phyloP scores from a whole-genome alignment of 2,888 invertebrate genomes.

The Neoscelio sp. region DNA sequence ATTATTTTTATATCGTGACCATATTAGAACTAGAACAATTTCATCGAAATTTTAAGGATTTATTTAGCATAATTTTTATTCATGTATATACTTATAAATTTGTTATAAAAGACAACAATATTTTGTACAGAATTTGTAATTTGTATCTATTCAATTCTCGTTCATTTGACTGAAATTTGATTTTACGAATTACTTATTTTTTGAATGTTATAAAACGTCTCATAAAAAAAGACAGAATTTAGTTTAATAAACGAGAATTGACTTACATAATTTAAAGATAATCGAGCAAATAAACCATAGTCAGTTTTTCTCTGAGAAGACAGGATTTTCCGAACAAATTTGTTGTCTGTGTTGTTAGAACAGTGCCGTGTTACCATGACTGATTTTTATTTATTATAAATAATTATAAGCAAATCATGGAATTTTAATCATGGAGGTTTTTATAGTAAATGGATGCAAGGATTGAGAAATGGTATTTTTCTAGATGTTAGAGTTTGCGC shows the following conservation, averaged over 20 bases:
- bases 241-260: not conserved
- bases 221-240: not conserved
- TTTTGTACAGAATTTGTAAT: not conserved
- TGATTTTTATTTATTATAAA: slow-evolving; percentile 35
- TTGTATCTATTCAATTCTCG: not conserved
- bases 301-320: not conserved
- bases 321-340: not conserved
- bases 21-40: not conserved
- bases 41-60: not conserved
- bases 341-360: not conserved
- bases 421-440: slow-evolving; percentile 9
- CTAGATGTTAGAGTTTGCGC: slow-evolving; percentile 3
- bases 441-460: slow-evolving; percentile 4
- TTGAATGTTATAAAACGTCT: too few species aligned
- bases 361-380: slow-evolving; percentile 7
- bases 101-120: not conserved
- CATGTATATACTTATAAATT: slow-evolving; percentile 4
- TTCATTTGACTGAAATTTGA: not conserved
- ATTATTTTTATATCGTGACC: slow-evolving; percentile 33
- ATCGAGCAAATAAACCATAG: too few species aligned
- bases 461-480: slow-evolving; percentile 29
- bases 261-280: not conserved
- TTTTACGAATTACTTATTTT: not conserved
- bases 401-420: not conserved
- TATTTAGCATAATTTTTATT: not conserved